A percentile compares a stretch with the other conserved stretches of the same genome.
Conservation (phyloP, 2,888 invertebrate genomes). For the Standfussiana lucernea region DNA sequence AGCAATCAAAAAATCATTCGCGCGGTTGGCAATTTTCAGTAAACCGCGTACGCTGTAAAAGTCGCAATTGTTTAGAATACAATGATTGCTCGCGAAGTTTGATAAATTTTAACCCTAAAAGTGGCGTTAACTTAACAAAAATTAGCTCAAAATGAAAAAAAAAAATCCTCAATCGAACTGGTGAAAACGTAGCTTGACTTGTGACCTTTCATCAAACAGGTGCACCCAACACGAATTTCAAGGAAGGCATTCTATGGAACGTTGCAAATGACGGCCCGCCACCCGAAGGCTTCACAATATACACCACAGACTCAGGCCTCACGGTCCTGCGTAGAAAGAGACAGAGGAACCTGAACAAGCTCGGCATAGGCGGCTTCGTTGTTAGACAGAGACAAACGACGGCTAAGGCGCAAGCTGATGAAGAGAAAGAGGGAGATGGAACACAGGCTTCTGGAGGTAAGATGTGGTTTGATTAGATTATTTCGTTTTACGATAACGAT, state of each 20-base stretch:
- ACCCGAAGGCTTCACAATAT: slow-evolving; percentile 95
- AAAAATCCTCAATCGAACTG: neutral
- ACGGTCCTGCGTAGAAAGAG: slow-evolving; percentile 95
- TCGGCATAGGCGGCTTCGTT: slow-evolving; percentile 97
- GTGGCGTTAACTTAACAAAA: neutral
- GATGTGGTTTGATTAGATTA: slow-evolving; percentile 36
- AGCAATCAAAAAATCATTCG: neutral
- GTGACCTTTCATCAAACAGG: slow-evolving; percentile 56
- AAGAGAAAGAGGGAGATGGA: slow-evolving; percentile 84
- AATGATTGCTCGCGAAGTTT: neutral
- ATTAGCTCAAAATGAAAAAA: neutral
- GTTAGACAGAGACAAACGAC: slow-evolving; percentile 92
- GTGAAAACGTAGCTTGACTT: slow-evolving; percentile 30
- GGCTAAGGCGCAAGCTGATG: slow-evolving; percentile 80
- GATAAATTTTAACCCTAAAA: neutral
- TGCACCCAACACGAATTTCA: slow-evolving; percentile 86
- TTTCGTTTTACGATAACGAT: neutral
- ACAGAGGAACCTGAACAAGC: slow-evolving; percentile 96
- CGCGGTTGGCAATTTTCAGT: neutral
- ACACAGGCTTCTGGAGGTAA: slow-evolving; percentile 81
- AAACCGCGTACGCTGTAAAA: neutral
- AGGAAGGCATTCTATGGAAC: slow-evolving; percentile 96
- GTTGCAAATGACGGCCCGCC: slow-evolving; percentile 94
- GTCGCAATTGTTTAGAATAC: neutral
- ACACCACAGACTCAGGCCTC: slow-evolving; percentile 95